These are phyloP conservation scores for Hucho hucho DNA, from an alignment of 2,113 vertebrate species.

Conservation along the genomic window DNA sequence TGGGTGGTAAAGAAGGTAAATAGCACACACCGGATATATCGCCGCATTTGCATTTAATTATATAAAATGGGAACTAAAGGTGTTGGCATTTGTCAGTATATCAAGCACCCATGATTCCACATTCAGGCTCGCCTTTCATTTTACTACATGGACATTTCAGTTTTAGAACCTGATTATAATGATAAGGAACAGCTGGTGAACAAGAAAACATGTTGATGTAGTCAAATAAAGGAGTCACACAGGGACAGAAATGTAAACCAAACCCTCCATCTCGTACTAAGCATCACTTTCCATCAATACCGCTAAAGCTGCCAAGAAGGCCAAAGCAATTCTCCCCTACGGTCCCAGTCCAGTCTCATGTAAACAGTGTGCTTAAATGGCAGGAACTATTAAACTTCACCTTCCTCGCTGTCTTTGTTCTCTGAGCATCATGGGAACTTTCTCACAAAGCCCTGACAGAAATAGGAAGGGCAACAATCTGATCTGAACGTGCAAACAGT, in stretches of 20 bases:
- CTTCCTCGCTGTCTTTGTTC: conserved; percentile 25
- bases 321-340: neutral
- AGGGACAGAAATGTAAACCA: conserved; percentile 29
- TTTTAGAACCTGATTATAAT: conserved; percentile 41
- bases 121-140: conserved; percentile 13
- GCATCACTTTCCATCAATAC: conserved; percentile 20
- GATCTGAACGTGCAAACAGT: neutral
- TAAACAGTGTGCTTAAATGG: conserved; percentile 24
- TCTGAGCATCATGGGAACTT: conserved; percentile 10
- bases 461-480: conserved; percentile 13
- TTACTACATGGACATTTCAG: neutral
- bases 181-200: conserved; percentile 40
- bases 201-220: conserved; percentile 24
- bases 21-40: neutral
- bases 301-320: conserved; percentile 9
- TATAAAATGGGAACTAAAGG: neutral
- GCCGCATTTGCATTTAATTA: conserved; percentile 17
- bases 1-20: neutral
- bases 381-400: conserved; percentile 34
- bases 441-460: conserved; percentile 18
- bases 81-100: conserved; percentile 32
- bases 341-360: neutral
- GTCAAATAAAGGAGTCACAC: conserved; percentile 23
- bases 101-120: conserved; percentile 13
- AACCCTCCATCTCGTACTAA: conserved; percentile 12